Percentiles rank a stretch among this genome's conserved stretches.
These are phyloP conservation scores for Myrmecobius fasciatus DNA, from an alignment of 2,113 vertebrate genomes.

Conservation along the genomic window DNA sequence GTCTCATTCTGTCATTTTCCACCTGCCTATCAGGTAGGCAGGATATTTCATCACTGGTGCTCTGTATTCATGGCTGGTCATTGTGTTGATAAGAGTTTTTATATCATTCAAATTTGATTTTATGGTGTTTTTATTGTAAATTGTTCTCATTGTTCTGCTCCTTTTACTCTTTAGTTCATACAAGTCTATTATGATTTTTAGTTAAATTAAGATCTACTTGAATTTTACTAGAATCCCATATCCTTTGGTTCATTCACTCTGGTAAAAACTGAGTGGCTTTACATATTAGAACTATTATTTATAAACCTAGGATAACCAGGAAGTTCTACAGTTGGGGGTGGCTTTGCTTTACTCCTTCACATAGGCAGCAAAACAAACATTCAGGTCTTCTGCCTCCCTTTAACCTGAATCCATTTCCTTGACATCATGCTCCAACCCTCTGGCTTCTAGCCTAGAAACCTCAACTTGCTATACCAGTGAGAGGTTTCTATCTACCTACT, in stretches of 20 bases:
- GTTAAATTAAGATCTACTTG: neutral
- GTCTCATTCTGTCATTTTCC: neutral
- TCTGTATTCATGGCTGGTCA: neutral
- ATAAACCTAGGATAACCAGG: neutral
- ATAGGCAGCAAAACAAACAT: neutral
- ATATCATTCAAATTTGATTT: neutral
- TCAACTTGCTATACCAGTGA: neutral
- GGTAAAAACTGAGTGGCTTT: neutral
- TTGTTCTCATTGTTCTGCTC: neutral
- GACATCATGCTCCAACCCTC: neutral
- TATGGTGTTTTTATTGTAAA: neutral
- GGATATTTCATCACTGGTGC: too few relatives aligned
- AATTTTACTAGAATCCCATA: neutral
- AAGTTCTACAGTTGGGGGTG: neutral
- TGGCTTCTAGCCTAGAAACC: neutral
- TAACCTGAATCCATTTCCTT: neutral
- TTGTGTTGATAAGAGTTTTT: neutral
- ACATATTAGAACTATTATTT: neutral
- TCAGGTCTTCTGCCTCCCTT: neutral
- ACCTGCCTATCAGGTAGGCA: neutral
- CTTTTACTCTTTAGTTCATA: neutral
- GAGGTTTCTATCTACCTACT: neutral
- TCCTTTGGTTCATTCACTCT: neutral
- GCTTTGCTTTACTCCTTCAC: neutral
- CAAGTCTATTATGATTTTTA: neutral